A percentile compares a stretch with the other conserved stretches of the same genome.
phyloP scores from a whole-genome alignment of 2,797 vertebrate species.

The Acrossocheilus fasciatus region DNA sequence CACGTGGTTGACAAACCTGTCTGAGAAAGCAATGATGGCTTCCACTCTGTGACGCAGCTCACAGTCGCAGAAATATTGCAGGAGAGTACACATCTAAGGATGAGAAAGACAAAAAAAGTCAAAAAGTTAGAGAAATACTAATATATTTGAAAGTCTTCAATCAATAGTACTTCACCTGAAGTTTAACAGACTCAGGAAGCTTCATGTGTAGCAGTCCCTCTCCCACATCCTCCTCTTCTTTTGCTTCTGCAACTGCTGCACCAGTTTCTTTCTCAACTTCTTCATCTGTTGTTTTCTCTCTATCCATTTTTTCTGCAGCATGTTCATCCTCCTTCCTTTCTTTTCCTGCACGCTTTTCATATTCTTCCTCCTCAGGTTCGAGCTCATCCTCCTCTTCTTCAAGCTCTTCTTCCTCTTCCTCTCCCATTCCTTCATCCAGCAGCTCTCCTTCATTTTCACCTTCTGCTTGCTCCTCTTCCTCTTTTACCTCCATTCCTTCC shows the following conservation, averaged over 20 bases:
- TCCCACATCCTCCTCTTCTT: constrained; percentile 79
- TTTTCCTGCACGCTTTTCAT: constrained; percentile 70
- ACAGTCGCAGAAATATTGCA: constrained; percentile 96
- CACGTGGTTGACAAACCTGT: constrained; percentile 86
- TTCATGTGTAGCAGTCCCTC: constrained; percentile 97
- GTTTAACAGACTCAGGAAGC: constrained; percentile 93
- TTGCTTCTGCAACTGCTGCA: constrained; percentile 62
- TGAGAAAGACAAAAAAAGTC: constrained; percentile 25
- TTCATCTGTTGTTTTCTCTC: constrained; percentile 75
- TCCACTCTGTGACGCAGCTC: constrained; percentile 95
- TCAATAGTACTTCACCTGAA: constrained; percentile 81
- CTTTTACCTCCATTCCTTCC: constrained; percentile 64
- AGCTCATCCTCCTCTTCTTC: constrained; percentile 64
- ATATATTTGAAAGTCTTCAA: not conserved
- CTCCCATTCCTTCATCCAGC: constrained; percentile 68
- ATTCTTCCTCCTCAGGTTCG: constrained; percentile 63
- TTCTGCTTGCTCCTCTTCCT: constrained; percentile 67
- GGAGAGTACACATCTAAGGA: constrained; percentile 90
- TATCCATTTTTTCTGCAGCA: constrained; percentile 72
- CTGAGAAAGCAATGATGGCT: constrained; percentile 90
- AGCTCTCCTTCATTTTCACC: constrained; percentile 68
- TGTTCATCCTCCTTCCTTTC: constrained; percentile 65
- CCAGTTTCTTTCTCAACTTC: constrained; percentile 68
- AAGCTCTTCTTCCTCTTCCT: constrained; percentile 59
- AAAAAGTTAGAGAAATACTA: not conserved